phyloP scores from a whole-genome alignment of 2,888 invertebrate species.

The Monochamus alternatus region DNA sequence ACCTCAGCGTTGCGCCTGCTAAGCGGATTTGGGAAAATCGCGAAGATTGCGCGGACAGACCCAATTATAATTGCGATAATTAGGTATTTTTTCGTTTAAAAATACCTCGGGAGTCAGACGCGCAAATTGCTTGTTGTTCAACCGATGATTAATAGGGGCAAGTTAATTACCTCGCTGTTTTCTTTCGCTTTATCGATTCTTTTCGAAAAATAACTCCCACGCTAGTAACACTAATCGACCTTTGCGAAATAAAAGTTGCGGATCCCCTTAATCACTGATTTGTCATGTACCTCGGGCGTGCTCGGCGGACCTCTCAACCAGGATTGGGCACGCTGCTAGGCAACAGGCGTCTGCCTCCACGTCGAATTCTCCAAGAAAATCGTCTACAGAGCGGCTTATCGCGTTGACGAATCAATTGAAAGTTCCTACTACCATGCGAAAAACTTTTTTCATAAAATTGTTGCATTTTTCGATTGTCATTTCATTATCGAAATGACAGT shows the following conservation, averaged over 20 bases:
- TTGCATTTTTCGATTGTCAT: too few species aligned
- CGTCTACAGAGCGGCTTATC: too few species aligned
- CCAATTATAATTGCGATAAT: not conserved
- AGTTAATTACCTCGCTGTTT: not conserved
- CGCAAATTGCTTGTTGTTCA: constrained; percentile 10
- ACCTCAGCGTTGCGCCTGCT: not conserved
- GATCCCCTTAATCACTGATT: constrained; percentile 8
- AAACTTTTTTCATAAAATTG: too few species aligned
- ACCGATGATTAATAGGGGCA: not conserved
- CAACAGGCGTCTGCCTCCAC: not conserved
- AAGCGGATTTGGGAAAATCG: not conserved
- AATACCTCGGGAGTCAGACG: constrained; percentile 4
- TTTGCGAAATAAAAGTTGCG: not conserved
- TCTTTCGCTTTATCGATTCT: not conserved
- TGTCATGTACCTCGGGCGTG: constrained; percentile 13
- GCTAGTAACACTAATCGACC: constrained; percentile 19
- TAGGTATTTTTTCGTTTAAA: not conserved
- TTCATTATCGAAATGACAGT: too few species aligned
- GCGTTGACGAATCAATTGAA: too few species aligned
- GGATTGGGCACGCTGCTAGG: too few species aligned
- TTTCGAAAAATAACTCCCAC: constrained; percentile 17
- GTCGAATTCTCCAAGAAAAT: too few species aligned
- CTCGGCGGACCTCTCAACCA: not conserved
- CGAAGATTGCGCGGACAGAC: not conserved
- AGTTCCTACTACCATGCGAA: too few species aligned